Conservation (phyloP, 1,140 invertebrate genomes). For the Stenopsyche tienmushanensis region DNA sequence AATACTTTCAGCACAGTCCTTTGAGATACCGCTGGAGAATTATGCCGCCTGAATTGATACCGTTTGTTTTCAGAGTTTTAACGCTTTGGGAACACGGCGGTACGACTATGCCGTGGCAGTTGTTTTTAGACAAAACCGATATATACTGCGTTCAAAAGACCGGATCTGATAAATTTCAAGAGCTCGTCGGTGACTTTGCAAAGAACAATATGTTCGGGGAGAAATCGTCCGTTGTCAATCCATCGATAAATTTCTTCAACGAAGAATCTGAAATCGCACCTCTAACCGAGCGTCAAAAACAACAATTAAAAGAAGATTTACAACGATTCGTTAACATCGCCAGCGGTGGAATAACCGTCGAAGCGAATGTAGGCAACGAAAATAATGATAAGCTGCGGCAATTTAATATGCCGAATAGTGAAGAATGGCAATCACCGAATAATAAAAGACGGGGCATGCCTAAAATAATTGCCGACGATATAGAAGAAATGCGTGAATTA, state of each 20-base stretch:
- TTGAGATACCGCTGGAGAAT: conserved; percentile 30
- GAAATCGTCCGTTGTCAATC: background rate
- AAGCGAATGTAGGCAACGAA: background rate
- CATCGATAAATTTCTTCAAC: too few species aligned
- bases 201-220: conserved; percentile 22
- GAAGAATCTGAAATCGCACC: too few species aligned
- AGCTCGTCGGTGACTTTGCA: conserved; percentile 22
- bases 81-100: conserved; percentile 39
- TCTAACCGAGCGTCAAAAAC: background rate
- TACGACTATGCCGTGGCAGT: conserved; percentile 34
- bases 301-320: conserved; percentile 5
- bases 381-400: background rate
- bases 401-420: background rate
- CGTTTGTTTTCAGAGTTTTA: conserved; percentile 32
- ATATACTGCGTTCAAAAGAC: conserved; percentile 24
- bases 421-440: conserved; percentile 3
- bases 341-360: background rate
- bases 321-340: conserved; percentile 9
- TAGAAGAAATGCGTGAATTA: background rate
- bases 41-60: conserved; percentile 25
- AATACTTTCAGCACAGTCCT: conserved; percentile 38
- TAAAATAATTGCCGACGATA: background rate
- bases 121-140: conserved; percentile 36
- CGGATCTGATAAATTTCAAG: conserved; percentile 18
- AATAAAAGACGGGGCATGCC: conserved; percentile 14